These are phyloP conservation scores for Agapornis canus DNA, from an alignment of 2,797 vertebrate genomes.

Conservation along the genomic window DNA sequence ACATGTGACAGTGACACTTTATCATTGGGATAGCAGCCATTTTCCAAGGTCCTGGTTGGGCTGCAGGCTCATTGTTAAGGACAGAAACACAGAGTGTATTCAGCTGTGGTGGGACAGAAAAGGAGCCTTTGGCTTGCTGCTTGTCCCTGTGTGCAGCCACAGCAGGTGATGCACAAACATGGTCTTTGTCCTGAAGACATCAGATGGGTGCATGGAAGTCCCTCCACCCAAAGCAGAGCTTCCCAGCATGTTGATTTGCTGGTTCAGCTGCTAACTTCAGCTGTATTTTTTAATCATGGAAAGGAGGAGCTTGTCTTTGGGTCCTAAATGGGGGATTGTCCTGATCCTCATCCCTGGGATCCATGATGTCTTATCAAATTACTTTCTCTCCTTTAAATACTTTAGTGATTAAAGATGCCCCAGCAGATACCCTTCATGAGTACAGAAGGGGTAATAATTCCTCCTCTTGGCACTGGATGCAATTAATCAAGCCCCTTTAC, in stretches of 20 bases:
- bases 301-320: background rate
- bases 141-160: background rate
- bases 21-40: background rate
- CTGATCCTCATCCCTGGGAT: conserved; percentile 15
- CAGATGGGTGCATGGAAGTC: background rate
- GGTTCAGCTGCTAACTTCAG: background rate
- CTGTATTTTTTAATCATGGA: background rate
- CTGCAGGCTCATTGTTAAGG: background rate
- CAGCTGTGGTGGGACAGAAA: background rate
- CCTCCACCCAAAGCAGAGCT: background rate
- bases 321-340: conserved; percentile 50
- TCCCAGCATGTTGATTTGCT: background rate
- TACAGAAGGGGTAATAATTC: conserved; percentile 65
- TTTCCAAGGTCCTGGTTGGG: background rate
- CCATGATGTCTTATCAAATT: conserved; percentile 61
- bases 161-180: background rate
- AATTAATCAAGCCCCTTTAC: conserved; percentile 62
- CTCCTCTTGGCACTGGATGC: conserved; percentile 49
- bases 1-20: background rate
- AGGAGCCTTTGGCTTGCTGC: background rate
- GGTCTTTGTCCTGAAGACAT: background rate
- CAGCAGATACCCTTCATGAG: conserved; percentile 60
- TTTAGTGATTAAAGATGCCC: conserved; percentile 64
- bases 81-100: fast-evolving
- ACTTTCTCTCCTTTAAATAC: conserved; percentile 58